These are phyloP conservation scores for Setipinna tenuifilis DNA, from an alignment of 2,797 vertebrate genomes.

Conservation along the genomic window DNA sequence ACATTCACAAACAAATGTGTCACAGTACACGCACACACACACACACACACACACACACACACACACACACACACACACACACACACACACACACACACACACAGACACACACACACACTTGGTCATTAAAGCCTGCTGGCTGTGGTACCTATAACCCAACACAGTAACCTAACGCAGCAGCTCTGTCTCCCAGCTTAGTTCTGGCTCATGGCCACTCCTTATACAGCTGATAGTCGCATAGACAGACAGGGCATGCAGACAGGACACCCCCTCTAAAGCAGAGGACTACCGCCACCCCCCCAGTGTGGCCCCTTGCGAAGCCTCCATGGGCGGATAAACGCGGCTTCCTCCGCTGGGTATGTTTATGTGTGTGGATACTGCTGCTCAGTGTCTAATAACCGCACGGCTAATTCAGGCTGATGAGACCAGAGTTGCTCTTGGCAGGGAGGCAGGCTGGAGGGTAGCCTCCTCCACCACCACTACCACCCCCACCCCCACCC, in stretches of 20 bases:
- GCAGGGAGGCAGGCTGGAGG: neutral
- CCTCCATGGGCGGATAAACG: neutral
- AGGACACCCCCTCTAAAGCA: neutral
- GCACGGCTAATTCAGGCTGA: neutral
- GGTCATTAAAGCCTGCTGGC: no score
- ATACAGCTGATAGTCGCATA: no score
- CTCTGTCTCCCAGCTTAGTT: no score
- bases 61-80: constrained; percentile 21
- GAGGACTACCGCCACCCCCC: no score
- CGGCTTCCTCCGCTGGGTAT: neutral
- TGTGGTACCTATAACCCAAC: no score
- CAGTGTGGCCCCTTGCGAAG: neutral
- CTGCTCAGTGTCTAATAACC: neutral
- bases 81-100: constrained; percentile 29
- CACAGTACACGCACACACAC: no score
- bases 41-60: neutral
- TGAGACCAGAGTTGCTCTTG: neutral
- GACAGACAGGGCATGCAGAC: neutral
- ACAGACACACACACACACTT: constrained; percentile 8
- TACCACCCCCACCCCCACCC: neutral
- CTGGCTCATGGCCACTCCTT: no score
- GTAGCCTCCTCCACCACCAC: neutral
- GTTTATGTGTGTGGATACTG: neutral
- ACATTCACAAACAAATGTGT: no score
- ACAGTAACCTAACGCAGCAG: no score